phyloP scores from a whole-genome alignment of 2,113 vertebrate species.

The Gadus macrocephalus region DNA sequence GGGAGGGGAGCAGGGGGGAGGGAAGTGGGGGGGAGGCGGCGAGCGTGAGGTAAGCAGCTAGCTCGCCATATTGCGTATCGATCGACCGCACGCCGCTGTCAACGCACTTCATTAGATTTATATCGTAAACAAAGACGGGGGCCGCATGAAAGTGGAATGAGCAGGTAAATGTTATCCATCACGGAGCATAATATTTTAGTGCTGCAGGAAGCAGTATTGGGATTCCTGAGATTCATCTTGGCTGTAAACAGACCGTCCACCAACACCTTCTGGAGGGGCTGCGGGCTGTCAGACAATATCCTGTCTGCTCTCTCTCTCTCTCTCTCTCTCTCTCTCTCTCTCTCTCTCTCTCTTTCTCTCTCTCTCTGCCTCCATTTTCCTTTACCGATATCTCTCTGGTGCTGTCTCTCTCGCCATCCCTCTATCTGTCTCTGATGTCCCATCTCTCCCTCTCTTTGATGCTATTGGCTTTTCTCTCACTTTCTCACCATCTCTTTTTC shows the following conservation, averaged over 20 bases:
- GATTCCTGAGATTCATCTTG: conserved; percentile 62
- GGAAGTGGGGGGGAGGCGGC: conserved; percentile 57
- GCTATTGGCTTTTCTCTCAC: not conserved
- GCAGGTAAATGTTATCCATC: conserved; percentile 73
- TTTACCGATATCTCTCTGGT: too few relatives aligned
- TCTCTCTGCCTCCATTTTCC: too few relatives aligned
- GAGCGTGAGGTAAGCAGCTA: conserved; percentile 76
- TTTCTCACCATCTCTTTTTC: not conserved
- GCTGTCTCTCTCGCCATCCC: too few relatives aligned
- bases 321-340: not conserved
- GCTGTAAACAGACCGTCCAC: conserved; percentile 42
- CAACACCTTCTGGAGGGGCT: conserved; percentile 17
- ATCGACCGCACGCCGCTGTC: conserved; percentile 69
- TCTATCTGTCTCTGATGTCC: too few relatives aligned
- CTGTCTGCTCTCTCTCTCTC: conserved; percentile 32
- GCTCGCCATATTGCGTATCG: conserved; percentile 81
- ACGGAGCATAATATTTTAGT: conserved; percentile 70
- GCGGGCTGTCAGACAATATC: too few relatives aligned
- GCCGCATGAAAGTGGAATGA: conserved; percentile 73
- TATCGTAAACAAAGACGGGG: conserved; percentile 80
- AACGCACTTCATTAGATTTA: conserved; percentile 83
- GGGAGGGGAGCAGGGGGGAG: too few relatives aligned
- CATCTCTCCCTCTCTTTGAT: not conserved
- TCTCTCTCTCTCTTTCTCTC: too few relatives aligned
- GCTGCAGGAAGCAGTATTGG: conserved; percentile 62